A percentile compares a stretch with the other conserved stretches of the same genome.
These are phyloP conservation scores for Escarpia spicata DNA, from an alignment of 2,888 invertebrate genomes.

Conservation along the genomic window DNA sequence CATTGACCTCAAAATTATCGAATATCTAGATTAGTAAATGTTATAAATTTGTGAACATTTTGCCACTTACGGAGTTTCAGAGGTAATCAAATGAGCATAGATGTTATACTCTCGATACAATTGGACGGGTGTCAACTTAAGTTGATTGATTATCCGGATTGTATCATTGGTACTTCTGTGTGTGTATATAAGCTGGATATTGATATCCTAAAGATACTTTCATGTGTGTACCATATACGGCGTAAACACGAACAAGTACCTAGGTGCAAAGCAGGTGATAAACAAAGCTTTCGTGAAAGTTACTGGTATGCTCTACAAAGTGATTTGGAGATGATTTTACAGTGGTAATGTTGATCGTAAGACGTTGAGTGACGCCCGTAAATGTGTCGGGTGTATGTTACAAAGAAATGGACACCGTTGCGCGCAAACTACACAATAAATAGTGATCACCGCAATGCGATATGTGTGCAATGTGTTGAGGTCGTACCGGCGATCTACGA, in stretches of 20 bases:
- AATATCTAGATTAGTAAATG: background rate
- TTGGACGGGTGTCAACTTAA: background rate
- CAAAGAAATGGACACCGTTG: background rate
- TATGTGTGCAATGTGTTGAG: background rate
- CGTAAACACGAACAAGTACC: background rate
- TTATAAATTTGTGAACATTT: background rate
- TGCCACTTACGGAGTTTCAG: background rate
- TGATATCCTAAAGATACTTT: too few relatives aligned
- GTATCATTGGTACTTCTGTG: background rate
- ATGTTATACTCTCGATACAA: background rate
- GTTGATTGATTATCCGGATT: background rate
- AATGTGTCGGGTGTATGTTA: background rate
- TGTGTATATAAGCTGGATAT: background rate
- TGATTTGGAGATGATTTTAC: background rate
- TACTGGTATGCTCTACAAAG: background rate
- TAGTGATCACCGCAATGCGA: background rate
- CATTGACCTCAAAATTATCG: background rate
- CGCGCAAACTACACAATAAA: background rate
- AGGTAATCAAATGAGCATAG: background rate
- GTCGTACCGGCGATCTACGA: background rate
- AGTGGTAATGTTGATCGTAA: conserved; percentile 1
- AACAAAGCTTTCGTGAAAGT: background rate
- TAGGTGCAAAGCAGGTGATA: background rate
- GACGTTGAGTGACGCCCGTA: background rate
- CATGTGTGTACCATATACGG: background rate